Percentiles rank a stretch among this genome's conserved stretches.
These are phyloP conservation scores for Rhagoletis pomonella DNA, from an alignment of 1,140 invertebrate species.

Conservation along the genomic window DNA sequence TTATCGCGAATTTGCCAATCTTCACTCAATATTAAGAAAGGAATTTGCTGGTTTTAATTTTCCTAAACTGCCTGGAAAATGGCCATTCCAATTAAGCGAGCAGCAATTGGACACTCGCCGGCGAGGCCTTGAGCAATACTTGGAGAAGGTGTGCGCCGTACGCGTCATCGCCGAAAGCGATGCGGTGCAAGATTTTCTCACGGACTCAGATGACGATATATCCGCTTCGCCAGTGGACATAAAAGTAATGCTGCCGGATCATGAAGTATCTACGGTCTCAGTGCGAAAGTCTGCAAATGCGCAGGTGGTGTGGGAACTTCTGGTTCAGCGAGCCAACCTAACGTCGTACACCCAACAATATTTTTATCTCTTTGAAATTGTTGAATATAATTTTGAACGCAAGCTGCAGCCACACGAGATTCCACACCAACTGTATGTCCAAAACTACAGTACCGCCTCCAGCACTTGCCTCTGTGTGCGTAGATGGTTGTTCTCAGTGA, in stretches of 20 bases:
- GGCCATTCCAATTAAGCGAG: conserved; percentile 97
- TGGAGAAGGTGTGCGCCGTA: conserved; percentile 98
- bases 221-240: conserved; percentile 93
- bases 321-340: conserved; percentile 91
- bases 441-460: conserved; percentile 99
- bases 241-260: conserved; percentile 89
- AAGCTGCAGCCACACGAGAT: conserved; percentile 95
- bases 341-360: conserved; percentile 88
- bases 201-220: conserved; percentile 91
- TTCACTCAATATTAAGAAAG: conserved; percentile 93
- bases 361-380: conserved; percentile 98
- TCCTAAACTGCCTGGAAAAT: conserved; percentile 98
- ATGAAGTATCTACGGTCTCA: conserved; percentile 92
- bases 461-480: conserved; percentile 95
- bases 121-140: conserved; percentile 95
- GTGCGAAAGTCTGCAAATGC: conserved; percentile 94
- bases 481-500: conserved; percentile 94
- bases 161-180: conserved; percentile 98
- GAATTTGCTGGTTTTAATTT: conserved; percentile 98
- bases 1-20: conserved; percentile 95
- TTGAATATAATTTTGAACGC: conserved; percentile 97
- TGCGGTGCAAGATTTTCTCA: conserved; percentile 97
- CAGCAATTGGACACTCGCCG: conserved; percentile 96
- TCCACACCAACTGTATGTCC: conserved; percentile 97
- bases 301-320: conserved; percentile 91